Conservation (phyloP, 2,888 invertebrate species). For the Acanthacorydalis orientalis region DNA sequence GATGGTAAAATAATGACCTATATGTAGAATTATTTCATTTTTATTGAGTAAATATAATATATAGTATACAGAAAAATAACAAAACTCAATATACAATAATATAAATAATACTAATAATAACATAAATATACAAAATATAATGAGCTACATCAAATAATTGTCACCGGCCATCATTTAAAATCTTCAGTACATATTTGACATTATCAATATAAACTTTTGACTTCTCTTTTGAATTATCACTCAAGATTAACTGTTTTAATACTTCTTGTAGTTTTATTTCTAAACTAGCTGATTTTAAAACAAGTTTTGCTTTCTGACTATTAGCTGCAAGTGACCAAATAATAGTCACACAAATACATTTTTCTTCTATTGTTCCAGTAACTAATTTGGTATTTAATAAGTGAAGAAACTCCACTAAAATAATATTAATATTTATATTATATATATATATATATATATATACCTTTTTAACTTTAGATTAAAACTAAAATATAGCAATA, state of each 20-base stretch:
- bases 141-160: constrained; percentile 1
- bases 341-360: constrained; percentile 31
- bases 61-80: not conserved
- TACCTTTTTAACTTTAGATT: too few species aligned
- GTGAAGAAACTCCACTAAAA: constrained; percentile 30
- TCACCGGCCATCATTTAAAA: constrained; percentile 16
- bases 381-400: constrained; percentile 27
- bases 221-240: constrained; percentile 14
- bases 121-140: constrained; percentile 1
- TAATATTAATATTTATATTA: not conserved
- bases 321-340: constrained; percentile 53
- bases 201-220: constrained; percentile 17
- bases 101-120: constrained; percentile 2
- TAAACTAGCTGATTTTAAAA: constrained; percentile 31
- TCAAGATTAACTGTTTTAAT: constrained; percentile 25
- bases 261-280: constrained; percentile 28
- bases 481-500: too few species aligned
- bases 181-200: constrained; percentile 19
- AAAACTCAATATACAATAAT: not conserved
- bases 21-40: constrained; percentile 9
- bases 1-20: constrained; percentile 4
- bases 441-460: constrained; percentile 4
- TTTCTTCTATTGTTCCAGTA: constrained; percentile 26
- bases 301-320: constrained; percentile 45
- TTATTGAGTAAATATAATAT: constrained; percentile 6